A percentile compares a stretch with the other conserved stretches of the same genome.
Conservation (phyloP, 2,797 vertebrate genomes). For the Anguilla obscura region DNA sequence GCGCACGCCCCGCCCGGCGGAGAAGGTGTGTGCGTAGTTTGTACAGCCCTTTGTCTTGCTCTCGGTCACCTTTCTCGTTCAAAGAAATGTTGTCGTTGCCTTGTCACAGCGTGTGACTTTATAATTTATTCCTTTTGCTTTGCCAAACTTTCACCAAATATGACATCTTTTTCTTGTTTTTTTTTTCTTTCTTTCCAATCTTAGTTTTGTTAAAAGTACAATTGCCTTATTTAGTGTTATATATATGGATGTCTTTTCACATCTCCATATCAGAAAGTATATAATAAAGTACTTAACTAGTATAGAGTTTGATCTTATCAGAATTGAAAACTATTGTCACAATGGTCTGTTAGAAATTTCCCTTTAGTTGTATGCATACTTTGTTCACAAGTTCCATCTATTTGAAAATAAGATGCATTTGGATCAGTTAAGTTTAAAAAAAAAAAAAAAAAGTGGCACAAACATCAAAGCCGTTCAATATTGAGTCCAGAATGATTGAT, state of each 20-base stretch:
- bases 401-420: constrained; percentile 20
- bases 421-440: constrained; percentile 10
- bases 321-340: constrained; percentile 41
- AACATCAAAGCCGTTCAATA: not conserved
- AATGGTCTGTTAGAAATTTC: constrained; percentile 32
- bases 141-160: constrained; percentile 78
- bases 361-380: constrained; percentile 48
- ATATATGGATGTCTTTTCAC: constrained; percentile 61
- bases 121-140: constrained; percentile 70
- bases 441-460: not conserved
- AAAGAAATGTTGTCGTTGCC: constrained; percentile 65
- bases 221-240: constrained; percentile 75
- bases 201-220: constrained; percentile 61
- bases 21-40: constrained; percentile 55
- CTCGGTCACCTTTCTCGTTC: constrained; percentile 57
- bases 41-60: constrained; percentile 53
- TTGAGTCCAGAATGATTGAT: not conserved
- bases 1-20: constrained; percentile 53
- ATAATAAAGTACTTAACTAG: constrained; percentile 50
- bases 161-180: constrained; percentile 51
- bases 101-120: constrained; percentile 73
- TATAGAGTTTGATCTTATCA: constrained; percentile 52
- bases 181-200: constrained; percentile 52
- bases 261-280: constrained; percentile 63
- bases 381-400: constrained; percentile 37